Evolutionary conservation across 2,888 invertebrate genomes (phyloP), one percentile per base, ranked within the genome.

Genomic region (Tubulanus polymorphus): DNA sequence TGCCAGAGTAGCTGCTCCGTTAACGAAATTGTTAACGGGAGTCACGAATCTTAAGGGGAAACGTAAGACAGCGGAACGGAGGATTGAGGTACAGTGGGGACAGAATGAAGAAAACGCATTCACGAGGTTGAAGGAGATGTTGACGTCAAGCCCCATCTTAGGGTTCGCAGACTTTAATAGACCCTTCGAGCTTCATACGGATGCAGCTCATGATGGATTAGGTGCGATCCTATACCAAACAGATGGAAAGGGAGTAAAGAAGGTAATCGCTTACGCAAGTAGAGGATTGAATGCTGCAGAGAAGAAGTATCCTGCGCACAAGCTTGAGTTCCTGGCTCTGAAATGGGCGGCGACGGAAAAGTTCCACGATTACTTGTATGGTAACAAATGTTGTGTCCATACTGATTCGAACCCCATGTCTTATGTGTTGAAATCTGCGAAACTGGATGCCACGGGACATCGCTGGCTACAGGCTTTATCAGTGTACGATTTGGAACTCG

Each of bases 301-400:
- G 37, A 25, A 20, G 15, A 54, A 59, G 6, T 53, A 54, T 30
- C 56, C 53, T 2, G 48, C 51, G 28, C 56, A 60, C 27, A 57
- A 55, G 28, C 35, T 57, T 12, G 56, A 53, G 41, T 58, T 48
- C 48, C 18, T 54, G 15, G 32, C 37, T 5, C 48, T 59, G 23
- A 57, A 59, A 32, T 59, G 59, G 56, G 54, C 54, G 6, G 37
- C 54, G 8, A 49, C 53, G 28, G 53, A 59, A 25, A 59, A 54
- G 41, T 57, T 57, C 47, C 50, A 57, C 27, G 59, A 57, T 47
- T 59, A 57, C 28, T 25, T 58, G 28, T 59, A 57, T 37, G 53
- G 54, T 12, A 57, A 59, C 29, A 27, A 3, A 23, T 57, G 49
- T 30, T 15, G 37, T 30, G 50, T 57, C 12, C 37, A 35, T 37